Conservation (phyloP, 1,140 invertebrate species). For the Bombus confusus region DNA sequence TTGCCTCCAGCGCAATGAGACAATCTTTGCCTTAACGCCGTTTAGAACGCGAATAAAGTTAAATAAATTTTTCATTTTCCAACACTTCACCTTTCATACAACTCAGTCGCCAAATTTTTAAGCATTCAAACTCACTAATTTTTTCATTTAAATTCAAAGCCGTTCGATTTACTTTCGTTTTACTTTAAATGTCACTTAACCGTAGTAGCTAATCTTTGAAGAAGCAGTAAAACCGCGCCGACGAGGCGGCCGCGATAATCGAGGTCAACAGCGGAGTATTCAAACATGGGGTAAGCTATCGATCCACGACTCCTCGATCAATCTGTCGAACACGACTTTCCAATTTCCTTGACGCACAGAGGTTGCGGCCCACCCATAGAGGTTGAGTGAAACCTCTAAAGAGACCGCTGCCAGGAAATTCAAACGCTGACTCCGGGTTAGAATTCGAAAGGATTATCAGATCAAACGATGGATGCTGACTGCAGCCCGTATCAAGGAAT, state of each 20-base stretch:
- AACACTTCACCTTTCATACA: background rate
- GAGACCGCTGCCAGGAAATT: constrained; percentile 15
- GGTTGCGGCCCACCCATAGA: background rate
- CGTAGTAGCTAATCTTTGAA: too few species aligned
- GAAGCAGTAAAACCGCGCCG: background rate
- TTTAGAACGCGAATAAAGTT: background rate
- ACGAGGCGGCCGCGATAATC: background rate
- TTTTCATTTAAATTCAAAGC: background rate
- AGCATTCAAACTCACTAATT: background rate
- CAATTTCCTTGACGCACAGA: constrained; percentile 22
- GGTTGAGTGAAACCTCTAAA: constrained; percentile 10
- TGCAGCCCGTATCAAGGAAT: background rate
- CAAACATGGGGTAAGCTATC: constrained; percentile 8
- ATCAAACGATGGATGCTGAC: constrained; percentile 44
- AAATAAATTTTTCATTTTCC: background rate
- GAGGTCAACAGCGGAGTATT: background rate
- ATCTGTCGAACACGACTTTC: constrained; percentile 48
- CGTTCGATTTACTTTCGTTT: background rate
- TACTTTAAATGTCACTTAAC: background rate
- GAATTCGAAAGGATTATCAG: constrained; percentile 49
- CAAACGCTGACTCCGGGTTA: constrained; percentile 7
- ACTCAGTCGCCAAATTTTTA: background rate
- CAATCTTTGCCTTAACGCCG: too few species aligned
- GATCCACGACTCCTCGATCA: constrained; percentile 24
- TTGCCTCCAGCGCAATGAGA: background rate